phyloP scores from a whole-genome alignment of 2,888 invertebrate species.

The Brachycybe producta region DNA sequence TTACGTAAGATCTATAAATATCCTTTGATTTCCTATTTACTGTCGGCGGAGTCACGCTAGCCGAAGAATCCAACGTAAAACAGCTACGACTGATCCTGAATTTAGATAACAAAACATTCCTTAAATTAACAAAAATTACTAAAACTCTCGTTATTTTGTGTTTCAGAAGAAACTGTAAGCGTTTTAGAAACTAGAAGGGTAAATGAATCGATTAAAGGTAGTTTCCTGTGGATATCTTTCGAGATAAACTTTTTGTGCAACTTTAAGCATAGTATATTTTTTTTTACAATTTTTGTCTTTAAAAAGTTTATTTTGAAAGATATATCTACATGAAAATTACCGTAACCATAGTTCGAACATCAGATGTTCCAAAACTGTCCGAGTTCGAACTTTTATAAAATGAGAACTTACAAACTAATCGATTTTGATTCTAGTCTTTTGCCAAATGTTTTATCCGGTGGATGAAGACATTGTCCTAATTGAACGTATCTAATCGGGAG shows the following conservation, averaged over 20 bases:
- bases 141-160: no score
- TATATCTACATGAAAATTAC: background rate
- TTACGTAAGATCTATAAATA: constrained; percentile 56
- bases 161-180: no score
- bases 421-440: background rate
- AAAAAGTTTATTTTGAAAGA: no score
- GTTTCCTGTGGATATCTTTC: no score
- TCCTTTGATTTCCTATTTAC: constrained; percentile 49
- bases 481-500: constrained; percentile 3
- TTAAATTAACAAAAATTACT: constrained; percentile 16
- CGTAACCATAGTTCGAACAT: background rate
- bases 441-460: background rate
- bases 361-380: no score
- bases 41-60: constrained; percentile 50
- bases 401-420: constrained; percentile 13
- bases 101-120: no score
- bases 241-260: no score
- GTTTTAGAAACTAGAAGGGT: no score
- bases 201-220: no score
- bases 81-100: constrained; percentile 45
- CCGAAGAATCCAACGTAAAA: constrained; percentile 49
- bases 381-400: no score
- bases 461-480: constrained; percentile 4
- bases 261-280: no score
- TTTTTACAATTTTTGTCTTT: no score